Evolutionary conservation across 2,113 vertebrate genomes (phyloP), one percentile per base, ranked within the genome.

Genomic region (Pterocles orientalis): DNA sequence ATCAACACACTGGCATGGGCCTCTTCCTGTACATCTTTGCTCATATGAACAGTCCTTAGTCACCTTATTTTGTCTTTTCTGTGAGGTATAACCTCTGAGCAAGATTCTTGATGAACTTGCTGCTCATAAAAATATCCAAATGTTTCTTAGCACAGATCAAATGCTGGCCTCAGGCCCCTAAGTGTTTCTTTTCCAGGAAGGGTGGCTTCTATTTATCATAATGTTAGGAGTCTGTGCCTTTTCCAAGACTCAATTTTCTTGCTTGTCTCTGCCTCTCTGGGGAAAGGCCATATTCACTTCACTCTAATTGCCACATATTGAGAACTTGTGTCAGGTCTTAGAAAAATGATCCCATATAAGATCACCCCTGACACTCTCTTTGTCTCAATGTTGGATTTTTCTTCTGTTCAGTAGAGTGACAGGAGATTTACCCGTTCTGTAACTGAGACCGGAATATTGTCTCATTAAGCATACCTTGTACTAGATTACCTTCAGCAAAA

Each of bases 31-130:
- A 94, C 94, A 82, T 96, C 90, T 95, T 82, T 94, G 88, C 80
- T 95, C 95, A 81, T 72, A 70, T 90, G 95, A 94, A 54, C 90
- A 94, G 92, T 95, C 93, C 94, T 96, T 85, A 84, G 81, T 96
- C 93, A 96, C 91, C 93, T 95, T 95, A 95, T 95, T 97, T 97
- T 94, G 95, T 93, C 84, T 97, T 98, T 96, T 89, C 85, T 82
- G 56, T 88, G 90, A 97, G 77, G 33, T 96, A 92, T 95, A 95
- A 97, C 95, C 94, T 96, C 95, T 91, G 92, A 97, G 64, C 60
- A 93, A 95, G 64, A 64, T 88, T 90, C 78, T 92, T 83, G 90
- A 86, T 95, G 82, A 97, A 91, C 93, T 95, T 72, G 88, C 88
- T 96, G 77, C 86, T 92, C 92, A 94, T 97, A 96, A 97, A 98